Base-by-base conservation (phyloP, 1,140 invertebrate genomes). In the Ceratosolen solmsi region DNA sequence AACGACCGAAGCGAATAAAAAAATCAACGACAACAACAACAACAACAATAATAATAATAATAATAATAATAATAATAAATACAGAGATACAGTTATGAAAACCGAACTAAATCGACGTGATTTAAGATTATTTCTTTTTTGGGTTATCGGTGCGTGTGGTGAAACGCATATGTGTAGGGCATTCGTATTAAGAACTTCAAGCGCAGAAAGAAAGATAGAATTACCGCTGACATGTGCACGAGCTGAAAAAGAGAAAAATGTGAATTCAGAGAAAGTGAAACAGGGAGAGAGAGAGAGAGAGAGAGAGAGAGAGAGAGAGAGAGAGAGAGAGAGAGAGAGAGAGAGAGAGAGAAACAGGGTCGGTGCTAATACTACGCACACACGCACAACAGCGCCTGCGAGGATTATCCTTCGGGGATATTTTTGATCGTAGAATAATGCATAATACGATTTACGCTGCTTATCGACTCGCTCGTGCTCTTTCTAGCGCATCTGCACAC, bases 361-460 rank as follows among this genome's bases (percentile, higher is more conserved):
- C 33, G 36, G 9, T 17, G 25, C 25, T 72, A 74, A 81, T 75
- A 27, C 80, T 65, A 49, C 46, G 49, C 58, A 20, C 25, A 36
- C 63, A 70, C 36, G 27, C 17, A 70, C 51, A 68, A n/a, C 49
- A 22, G 8, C 33, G 87, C 85, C 87, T 88, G 84, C 82, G 80
- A 82, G 87, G 90, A 91, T 91, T 90, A 91, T 90, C 89, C 89
- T 87, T 82, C 81, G 84, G 87, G 87, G 88, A 91, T 90, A 92
- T 92, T 91, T 91, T 90, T 90, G 87, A 92, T 92, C 91, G 89
- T 85, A 87, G 89, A 91, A 91, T 92, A 92, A 91, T 91, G 89
- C 88, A 83, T 92, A 91, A 91, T 90, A 91, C 90, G 89, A 92
- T 91, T 91, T 91, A 90, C 89, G 87, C 87, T 87, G 86, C 86